Evolutionary conservation across 2,888 invertebrate genomes (phyloP), one percentile per base, ranked within the genome.

Genomic region (Perizoma affinitatum): DNA sequence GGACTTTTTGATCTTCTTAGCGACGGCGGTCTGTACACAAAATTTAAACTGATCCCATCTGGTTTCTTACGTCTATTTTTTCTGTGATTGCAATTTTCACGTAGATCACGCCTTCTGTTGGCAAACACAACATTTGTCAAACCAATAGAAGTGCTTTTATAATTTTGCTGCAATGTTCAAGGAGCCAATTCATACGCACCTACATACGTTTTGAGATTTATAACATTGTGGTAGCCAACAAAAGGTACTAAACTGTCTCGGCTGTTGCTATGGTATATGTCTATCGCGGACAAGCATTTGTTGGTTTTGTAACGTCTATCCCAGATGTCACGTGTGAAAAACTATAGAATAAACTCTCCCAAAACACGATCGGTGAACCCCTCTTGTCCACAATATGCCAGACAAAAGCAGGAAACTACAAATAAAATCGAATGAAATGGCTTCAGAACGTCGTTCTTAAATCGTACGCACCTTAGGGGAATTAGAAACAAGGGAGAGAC

Each of bases 91-190:
- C 76, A 74, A 69, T 70, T 75, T 79, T 79, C 74, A 67, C 70
- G 74, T 74, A 70, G 75, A 75, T 87, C 82, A 88, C 78, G 82
- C 82, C 86, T 86, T 89, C 88, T 89, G 88, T 75, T 76, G 86
- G 83, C 82, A 86, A 85, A 86, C 82, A 86, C 80, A 85, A 83
- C 72, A 78, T 81, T 79, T 61, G 58, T 52, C 11, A 42, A 42
- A 42, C 5, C n/a, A 4, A 22, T 42, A 44, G 5, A 6, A 44
- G 10, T 11, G 11, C 3, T n/a, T 11, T 57, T 55, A 41, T 3
- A 46, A 46, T 36, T 65, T 63, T 47, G 63, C 68, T 58, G 63
- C 73, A 76, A 80, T 81, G 79, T 82, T 80, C 79, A 68, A 71
- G 78, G 74, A 67, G 82, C 84, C 82, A 84, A 82, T 84, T 82